phyloP scores from a whole-genome alignment of 2,113 vertebrate genomes.

The Calonectris borealis region DNA sequence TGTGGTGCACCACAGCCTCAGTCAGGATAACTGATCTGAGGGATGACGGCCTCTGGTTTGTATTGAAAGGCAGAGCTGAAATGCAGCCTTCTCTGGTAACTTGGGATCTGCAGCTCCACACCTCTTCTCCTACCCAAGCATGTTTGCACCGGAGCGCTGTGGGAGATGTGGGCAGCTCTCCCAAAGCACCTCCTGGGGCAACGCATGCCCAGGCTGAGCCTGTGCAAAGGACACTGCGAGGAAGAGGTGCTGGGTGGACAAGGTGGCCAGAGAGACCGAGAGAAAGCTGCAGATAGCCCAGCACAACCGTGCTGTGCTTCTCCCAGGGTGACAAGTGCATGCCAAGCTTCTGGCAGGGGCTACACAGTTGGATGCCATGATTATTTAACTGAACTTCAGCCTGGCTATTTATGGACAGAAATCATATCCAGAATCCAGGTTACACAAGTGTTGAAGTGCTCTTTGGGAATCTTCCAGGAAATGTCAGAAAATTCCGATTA shows the following conservation, averaged over 20 bases:
- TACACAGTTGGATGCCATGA: background rate
- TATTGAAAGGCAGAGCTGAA: background rate
- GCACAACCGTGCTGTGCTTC: rapidly evolving
- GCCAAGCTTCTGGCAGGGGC: background rate
- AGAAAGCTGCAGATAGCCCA: background rate
- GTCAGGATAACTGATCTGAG: background rate
- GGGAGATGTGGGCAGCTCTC: background rate
- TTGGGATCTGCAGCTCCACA: background rate
- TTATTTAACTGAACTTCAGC: slow-evolving; percentile 2
- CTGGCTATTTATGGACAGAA: slow-evolving; percentile 53
- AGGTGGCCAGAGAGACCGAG: background rate
- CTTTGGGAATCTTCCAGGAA: slow-evolving; percentile 48
- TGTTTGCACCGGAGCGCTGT: rapidly evolving
- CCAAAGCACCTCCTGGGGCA: background rate
- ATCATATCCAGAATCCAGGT: background rate
- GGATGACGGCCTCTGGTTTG: background rate
- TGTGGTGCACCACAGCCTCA: background rate
- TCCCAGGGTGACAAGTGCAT: background rate
- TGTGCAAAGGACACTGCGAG: background rate
- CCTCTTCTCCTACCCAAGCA: background rate
- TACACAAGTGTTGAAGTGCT: background rate
- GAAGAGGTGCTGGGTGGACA: background rate
- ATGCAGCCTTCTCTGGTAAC: background rate
- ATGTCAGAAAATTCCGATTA: slow-evolving; percentile 36
- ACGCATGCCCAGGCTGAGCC: background rate